These are phyloP conservation scores for Oreochromis grahami DNA, from an alignment of 2,797 vertebrate genomes.

Conservation along the genomic window DNA sequence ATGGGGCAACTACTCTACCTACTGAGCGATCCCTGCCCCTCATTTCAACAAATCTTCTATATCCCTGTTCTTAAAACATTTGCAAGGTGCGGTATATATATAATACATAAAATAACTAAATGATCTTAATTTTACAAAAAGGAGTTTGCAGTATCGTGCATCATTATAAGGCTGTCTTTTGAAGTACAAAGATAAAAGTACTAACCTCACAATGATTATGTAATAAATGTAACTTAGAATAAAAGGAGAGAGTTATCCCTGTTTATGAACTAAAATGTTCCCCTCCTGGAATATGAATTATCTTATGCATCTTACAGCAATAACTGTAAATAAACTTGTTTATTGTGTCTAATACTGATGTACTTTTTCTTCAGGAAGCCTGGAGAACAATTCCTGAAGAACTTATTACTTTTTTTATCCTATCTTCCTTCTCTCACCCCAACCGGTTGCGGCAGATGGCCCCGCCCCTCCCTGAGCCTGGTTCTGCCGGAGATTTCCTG, in stretches of 20 bases:
- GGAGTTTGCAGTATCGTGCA: background rate
- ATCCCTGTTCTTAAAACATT: background rate
- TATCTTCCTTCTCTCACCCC: background rate
- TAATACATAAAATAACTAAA: background rate
- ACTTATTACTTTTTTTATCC: background rate
- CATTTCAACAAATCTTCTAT: too few species aligned
- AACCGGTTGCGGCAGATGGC: accelerated
- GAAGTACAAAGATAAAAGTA: background rate
- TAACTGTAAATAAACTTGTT: background rate
- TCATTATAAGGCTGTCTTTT: background rate
- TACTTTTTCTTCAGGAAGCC: background rate
- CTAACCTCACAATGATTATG: background rate
- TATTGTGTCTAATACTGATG: background rate
- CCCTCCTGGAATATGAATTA: background rate
- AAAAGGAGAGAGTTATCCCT: background rate
- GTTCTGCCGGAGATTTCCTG: background rate
- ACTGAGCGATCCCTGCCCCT: too few species aligned
- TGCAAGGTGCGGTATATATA: background rate
- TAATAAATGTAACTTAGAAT: background rate
- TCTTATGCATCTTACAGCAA: background rate
- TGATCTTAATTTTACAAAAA: background rate
- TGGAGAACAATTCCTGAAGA: background rate
- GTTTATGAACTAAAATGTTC: background rate
- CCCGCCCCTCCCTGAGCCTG: background rate
- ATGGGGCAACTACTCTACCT: too few species aligned